A percentile compares a stretch with the other conserved stretches of the same genome.
Conservation (phyloP, 2,797 vertebrate genomes). For the Esox masquinongy region DNA sequence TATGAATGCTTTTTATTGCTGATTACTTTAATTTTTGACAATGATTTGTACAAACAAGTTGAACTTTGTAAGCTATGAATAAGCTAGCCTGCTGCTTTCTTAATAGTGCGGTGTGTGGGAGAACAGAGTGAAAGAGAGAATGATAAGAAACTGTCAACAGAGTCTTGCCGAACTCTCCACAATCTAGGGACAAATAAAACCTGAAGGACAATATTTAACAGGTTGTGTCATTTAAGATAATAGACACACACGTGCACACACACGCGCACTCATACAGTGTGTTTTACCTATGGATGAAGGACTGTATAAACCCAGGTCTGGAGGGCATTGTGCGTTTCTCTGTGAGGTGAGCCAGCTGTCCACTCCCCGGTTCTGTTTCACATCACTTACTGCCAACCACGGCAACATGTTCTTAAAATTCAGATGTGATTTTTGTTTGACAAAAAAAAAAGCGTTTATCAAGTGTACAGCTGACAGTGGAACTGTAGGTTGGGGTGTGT, state of each 20-base stretch:
- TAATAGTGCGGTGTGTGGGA: slow-evolving; percentile 56
- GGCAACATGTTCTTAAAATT: slow-evolving; percentile 39
- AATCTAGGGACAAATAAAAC: slow-evolving; percentile 63
- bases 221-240: slow-evolving; percentile 55
- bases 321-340: not conserved
- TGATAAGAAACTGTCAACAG: slow-evolving; percentile 52
- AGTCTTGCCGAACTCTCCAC: slow-evolving; percentile 44
- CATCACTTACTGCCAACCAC: slow-evolving; percentile 54
- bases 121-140: slow-evolving; percentile 48
- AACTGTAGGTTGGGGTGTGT: slow-evolving; percentile 31
- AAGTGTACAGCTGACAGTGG: slow-evolving; percentile 19
- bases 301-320: slow-evolving; percentile 59
- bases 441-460: slow-evolving; percentile 40
- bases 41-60: slow-evolving; percentile 77
- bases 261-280: slow-evolving; percentile 33
- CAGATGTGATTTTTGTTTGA: slow-evolving; percentile 44
- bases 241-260: slow-evolving; percentile 38
- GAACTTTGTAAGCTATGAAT: slow-evolving; percentile 74
- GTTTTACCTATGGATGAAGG: slow-evolving; percentile 51
- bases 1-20: slow-evolving; percentile 69
- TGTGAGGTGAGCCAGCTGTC: slow-evolving; percentile 10
- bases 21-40: slow-evolving; percentile 66
- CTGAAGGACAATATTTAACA: slow-evolving; percentile 56
- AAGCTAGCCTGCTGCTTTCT: slow-evolving; percentile 75
- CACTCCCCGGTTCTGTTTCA: slow-evolving; percentile 28